Evolutionary conservation across 1,140 invertebrate species (phyloP).

Genomic region (Drosophila prosaltans): DNA sequence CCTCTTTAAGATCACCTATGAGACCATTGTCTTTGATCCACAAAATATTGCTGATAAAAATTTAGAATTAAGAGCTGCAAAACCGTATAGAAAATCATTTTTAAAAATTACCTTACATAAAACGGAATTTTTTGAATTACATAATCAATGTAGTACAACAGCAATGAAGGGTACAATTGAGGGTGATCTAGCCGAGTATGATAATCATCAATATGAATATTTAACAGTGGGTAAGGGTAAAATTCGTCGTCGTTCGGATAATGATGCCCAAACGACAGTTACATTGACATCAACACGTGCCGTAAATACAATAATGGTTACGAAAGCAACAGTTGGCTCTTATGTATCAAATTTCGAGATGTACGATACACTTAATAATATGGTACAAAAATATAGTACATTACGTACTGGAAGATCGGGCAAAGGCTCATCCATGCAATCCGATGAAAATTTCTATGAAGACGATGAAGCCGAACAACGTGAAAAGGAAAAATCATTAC

Average conservation of each 20-base stretch:
- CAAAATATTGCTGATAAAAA: neutral
- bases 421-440: neutral
- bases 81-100: slow-evolving; percentile 51
- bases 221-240: slow-evolving; percentile 87
- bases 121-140: slow-evolving; percentile 87
- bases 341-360: slow-evolving; percentile 90
- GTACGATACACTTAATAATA: slow-evolving; percentile 85
- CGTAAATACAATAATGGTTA: slow-evolving; percentile 84
- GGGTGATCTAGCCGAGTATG: slow-evolving; percentile 84
- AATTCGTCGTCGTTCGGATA: slow-evolving; percentile 86
- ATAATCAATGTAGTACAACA: slow-evolving; percentile 86
- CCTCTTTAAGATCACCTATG: slow-evolving; percentile 40
- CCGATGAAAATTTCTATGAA: neutral
- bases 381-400: neutral
- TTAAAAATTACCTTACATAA: slow-evolving; percentile 87
- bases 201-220: slow-evolving; percentile 88
- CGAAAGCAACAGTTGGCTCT: slow-evolving; percentile 84
- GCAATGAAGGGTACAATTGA: slow-evolving; percentile 85
- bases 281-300: slow-evolving; percentile 85
- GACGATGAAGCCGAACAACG: slow-evolving; percentile 29
- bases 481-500: slow-evolving; percentile 20
- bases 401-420: neutral
- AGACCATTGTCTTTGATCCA: slow-evolving; percentile 55
- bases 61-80: neutral
- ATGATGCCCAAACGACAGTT: slow-evolving; percentile 87